Evolutionary conservation across 2,888 invertebrate genomes (phyloP), one percentile per base, ranked within the genome.

Genomic region (Athalia rosae): DNA sequence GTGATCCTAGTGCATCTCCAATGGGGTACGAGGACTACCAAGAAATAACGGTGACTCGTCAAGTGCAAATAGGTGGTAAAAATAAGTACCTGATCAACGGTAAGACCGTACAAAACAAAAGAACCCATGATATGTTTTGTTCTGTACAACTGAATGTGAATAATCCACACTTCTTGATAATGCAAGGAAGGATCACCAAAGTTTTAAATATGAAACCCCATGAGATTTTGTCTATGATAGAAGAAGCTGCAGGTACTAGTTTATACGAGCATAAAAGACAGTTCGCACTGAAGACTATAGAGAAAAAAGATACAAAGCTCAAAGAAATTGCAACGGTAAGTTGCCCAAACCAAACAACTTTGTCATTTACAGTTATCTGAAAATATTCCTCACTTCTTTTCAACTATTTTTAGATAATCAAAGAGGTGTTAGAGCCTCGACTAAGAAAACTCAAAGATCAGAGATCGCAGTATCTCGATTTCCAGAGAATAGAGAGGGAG

Each of bases 161-260:
- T 91, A 99, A 99, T 91, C 99, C 99, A 0, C 99, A 99, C 90
- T 99, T 99, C 91, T 93, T 99, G 53, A 99, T 99, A 86, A 99
- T 99, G 99, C 99, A 99, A 92, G 99, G 99, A 0, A 93, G 98
- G 81, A 98, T 99, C 82, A 99, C 99, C 1, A 99, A 99, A 92
- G 99, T 99, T 3, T 92, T 99, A 45, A 99, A 98, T 89, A 99
- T 99, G 99, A 99, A 99, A 88, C 98, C 99, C 0, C 93, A 94
- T 63, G 99, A 99, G 95, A 96, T 98, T 85, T 91, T 98, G 76
- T 95, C 97, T 0, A 98, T 99, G 98, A 95, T 99, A 77, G 99
- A 99, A 91, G 99, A 99, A 91, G 99, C 99, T 6, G 98, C 99
- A 0, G 99, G 99, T 1, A 99, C 99, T 0, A 94, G 96, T 84